A percentile compares a stretch with the other conserved stretches of the same genome.
phyloP scores from a whole-genome alignment of 2,888 invertebrate species.

The Drosophila melanosoma region DNA sequence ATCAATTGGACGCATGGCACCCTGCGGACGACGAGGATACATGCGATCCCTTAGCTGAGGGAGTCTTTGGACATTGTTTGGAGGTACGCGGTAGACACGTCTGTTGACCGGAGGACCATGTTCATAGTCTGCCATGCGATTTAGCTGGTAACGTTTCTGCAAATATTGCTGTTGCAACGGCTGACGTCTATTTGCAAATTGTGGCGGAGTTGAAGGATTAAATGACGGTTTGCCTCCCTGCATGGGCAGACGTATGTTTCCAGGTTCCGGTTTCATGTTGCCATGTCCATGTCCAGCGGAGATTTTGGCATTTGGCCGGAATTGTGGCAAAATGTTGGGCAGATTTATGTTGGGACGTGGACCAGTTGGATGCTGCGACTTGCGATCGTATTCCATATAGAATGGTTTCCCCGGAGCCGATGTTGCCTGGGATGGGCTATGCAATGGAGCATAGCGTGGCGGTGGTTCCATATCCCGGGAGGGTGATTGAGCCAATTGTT shows the following conservation, averaged over 20 bases:
- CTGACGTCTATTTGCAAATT: conserved; percentile 82
- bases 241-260: conserved; percentile 80
- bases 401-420: conserved; percentile 44
- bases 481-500: conserved; percentile 82
- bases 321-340: conserved; percentile 90
- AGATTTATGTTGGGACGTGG: conserved; percentile 81
- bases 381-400: conserved; percentile 82
- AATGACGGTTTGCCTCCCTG: conserved; percentile 72
- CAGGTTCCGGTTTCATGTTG: conserved; percentile 81
- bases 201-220: conserved; percentile 72
- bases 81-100: conserved; percentile 82
- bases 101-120: conserved; percentile 80
- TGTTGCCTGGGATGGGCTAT: conserved; percentile 26
- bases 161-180: conserved; percentile 73
- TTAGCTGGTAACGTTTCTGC: conserved; percentile 80
- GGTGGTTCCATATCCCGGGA: conserved; percentile 83
- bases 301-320: conserved; percentile 88
- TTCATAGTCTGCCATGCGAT: conserved; percentile 80
- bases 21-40: conserved; percentile 72
- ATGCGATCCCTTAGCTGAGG: conserved; percentile 64
- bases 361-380: conserved; percentile 67
- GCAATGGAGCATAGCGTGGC: conserved; percentile 69
- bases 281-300: conserved; percentile 84
- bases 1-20: conserved; percentile 60
- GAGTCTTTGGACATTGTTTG: conserved; percentile 51